These are phyloP conservation scores for Dusona sp. DNA, from an alignment of 2,888 invertebrate species.

Conservation along the genomic window DNA sequence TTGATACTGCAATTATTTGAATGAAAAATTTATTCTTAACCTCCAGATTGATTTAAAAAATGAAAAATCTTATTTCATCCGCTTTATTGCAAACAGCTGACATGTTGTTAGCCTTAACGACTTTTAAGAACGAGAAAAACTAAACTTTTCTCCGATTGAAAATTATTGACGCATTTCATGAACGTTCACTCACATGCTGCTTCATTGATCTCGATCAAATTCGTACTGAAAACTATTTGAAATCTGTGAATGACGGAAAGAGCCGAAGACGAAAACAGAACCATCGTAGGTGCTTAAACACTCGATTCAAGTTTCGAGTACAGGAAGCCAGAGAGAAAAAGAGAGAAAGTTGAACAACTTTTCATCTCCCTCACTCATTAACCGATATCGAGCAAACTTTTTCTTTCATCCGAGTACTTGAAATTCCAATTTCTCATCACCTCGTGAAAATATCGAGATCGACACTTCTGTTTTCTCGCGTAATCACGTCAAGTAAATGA, in stretches of 20 bases:
- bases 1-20: neutral
- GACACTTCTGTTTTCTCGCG: neutral
- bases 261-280: neutral
- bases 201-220: conserved; percentile 10
- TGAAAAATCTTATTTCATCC: too few relatives aligned
- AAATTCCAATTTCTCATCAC: conserved; percentile 22
- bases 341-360: conserved; percentile 51
- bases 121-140: neutral
- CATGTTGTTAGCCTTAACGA: neutral
- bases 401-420: conserved; percentile 28
- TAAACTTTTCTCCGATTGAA: neutral
- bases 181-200: neutral
- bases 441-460: neutral
- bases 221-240: conserved; percentile 5
- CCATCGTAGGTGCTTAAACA: conserved; percentile 20
- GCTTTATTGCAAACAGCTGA: neutral
- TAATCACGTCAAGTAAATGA: conserved; percentile 1
- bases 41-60: too few relatives aligned
- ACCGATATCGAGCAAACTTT: conserved; percentile 50
- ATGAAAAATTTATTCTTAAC: neutral
- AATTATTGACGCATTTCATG: neutral
- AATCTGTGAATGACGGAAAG: neutral
- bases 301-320: neutral
- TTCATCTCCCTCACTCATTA: conserved; percentile 13
- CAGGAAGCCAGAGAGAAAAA: neutral